These are phyloP conservation scores for Branchellion lobata DNA, from an alignment of 2,888 invertebrate species.

Conservation along the genomic window DNA sequence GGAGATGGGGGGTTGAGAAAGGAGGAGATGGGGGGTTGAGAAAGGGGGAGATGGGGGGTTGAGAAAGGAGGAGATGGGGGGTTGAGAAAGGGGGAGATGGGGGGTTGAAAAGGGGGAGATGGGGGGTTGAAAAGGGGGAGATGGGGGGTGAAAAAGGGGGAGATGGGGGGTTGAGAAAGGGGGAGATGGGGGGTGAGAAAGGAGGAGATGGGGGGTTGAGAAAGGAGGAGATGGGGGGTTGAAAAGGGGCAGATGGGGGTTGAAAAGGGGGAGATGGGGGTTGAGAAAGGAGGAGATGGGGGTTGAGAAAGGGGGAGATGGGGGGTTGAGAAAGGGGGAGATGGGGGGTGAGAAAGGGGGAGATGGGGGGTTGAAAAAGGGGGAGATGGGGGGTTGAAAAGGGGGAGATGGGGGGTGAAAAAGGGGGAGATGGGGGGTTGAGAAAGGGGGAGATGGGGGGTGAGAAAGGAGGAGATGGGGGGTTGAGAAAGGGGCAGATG, in stretches of 20 bases:
- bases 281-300: neutral
- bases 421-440: too few relatives aligned
- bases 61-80: neutral
- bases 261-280: neutral
- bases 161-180: neutral
- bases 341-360: too few relatives aligned
- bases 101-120: neutral
- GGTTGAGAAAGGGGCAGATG: too few relatives aligned
- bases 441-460: too few relatives aligned
- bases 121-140: neutral
- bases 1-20: neutral
- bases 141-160: neutral
- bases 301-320: neutral
- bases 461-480: too few relatives aligned
- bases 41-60: neutral
- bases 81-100: neutral
- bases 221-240: neutral
- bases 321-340: neutral
- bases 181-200: neutral
- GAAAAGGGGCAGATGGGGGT: neutral
- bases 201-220: neutral
- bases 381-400: too few relatives aligned
- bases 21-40: slow-evolving; percentile 64
- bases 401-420: too few relatives aligned
- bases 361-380: too few relatives aligned